These are phyloP conservation scores for Choristoneura fumiferana DNA, from an alignment of 1,140 invertebrate genomes.

Conservation along the genomic window DNA sequence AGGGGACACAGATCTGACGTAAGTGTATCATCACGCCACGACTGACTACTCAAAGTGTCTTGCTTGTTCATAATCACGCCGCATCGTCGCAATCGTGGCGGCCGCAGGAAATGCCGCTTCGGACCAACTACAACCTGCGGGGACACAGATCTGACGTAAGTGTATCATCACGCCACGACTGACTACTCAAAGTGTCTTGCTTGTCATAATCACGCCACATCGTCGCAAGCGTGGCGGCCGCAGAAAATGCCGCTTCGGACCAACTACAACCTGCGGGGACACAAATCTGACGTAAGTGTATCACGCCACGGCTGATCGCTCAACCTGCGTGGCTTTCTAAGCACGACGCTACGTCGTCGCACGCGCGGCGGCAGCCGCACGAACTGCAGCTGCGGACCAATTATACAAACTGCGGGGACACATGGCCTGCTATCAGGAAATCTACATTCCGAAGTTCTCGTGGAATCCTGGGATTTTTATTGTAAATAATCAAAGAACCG, in stretches of 20 bases:
- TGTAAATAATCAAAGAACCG: no score
- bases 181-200: no score
- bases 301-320: no score
- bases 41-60: no score
- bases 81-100: constrained; percentile 94
- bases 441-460: no score
- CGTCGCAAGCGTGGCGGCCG: constrained; percentile 91
- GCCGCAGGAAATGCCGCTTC: constrained; percentile 88
- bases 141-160: constrained; percentile 96
- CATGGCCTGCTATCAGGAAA: no score
- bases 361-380: constrained; percentile 89
- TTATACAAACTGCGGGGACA: constrained; percentile 98
- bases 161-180: constrained; percentile 12
- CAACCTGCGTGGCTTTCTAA: constrained; percentile 94
- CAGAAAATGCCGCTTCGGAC: constrained; percentile 92
- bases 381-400: constrained; percentile 95
- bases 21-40: constrained; percentile 30
- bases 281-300: constrained; percentile 92
- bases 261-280: constrained; percentile 98
- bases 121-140: constrained; percentile 98
- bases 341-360: constrained; percentile 97
- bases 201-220: no score
- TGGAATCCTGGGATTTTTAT: no score
- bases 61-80: no score
- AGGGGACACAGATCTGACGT: constrained; percentile 97